Base-by-base conservation (phyloP, 2,888 invertebrate genomes). In the Chelonus formosanus region DNA sequence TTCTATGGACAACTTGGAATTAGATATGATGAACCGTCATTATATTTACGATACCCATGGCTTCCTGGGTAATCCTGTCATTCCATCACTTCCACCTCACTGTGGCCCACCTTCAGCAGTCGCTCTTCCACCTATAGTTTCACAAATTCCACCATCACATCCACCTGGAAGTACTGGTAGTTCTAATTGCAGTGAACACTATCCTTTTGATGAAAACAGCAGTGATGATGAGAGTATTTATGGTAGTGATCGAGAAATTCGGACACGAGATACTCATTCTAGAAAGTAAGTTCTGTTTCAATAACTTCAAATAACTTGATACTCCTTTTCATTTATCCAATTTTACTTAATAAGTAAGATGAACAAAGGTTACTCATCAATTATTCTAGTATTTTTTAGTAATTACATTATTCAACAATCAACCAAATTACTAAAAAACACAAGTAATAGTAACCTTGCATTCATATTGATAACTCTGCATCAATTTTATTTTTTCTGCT, bases 201-300 rank as follows among this genome's bases (percentile, higher is more conserved):
- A 90, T 77, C 85, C 92, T n/a, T 91, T 90, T 72, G 89, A 89
- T 67, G 87, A 87, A 67, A 87, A 87, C 70, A 88, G 90, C 75
- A 89, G 88, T 71, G 90, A 90, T 80, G 88, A 89, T 47, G 89
- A 90, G 75, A 91, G 92, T 63, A 90, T 86, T n/a, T 93, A 92
- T 80, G 91, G 91, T 69, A 94, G 94, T 81, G 94, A 94, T 78
- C 93, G 93, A 82, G 94, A 94, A 81, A 93, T 93, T 80, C 90
- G 88, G 71, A 87, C 89, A 0, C 93, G 93, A 83, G 94, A 94
- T 81, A 93, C 93, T 80, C 90, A 88, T 72, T 88, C 89, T 0
- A 91, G 90, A 86, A 89, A 91, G 92, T 91, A 85, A 85, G 85
- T 84, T 34, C 6, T 10, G 10, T 52, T 53, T 63, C 55, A 40